These are phyloP conservation scores for Ophiothrix spiculata DNA, from an alignment of 35 echinoderm and acorn worm genomes.

Conservation along the genomic window DNA sequence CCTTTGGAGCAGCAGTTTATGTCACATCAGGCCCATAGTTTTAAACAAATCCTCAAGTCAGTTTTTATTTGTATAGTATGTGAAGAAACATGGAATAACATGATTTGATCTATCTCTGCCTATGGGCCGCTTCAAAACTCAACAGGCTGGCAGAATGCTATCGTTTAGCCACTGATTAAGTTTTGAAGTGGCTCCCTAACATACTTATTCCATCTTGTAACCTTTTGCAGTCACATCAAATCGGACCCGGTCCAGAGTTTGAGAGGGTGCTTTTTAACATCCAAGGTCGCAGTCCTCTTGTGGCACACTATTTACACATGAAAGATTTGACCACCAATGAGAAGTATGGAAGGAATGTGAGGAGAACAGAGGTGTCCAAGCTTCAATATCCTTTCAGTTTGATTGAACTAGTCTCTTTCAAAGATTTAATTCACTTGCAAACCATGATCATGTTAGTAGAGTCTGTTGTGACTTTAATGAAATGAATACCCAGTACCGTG, in stretches of 20 bases:
- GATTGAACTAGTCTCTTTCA: not conserved
- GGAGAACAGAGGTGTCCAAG: slow-evolving; percentile 82
- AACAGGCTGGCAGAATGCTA: not conserved
- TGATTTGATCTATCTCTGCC: no score
- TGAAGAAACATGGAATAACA: no score
- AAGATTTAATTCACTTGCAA: not conserved
- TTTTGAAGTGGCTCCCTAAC: not conserved
- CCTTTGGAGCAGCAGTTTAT: no score
- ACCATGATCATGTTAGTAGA: not conserved
- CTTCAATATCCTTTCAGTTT: slow-evolving; percentile 85
- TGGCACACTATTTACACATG: slow-evolving; percentile 87
- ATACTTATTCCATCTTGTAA: not conserved
- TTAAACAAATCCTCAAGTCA: no score
- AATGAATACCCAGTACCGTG: not conserved
- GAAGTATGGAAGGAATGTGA: slow-evolving; percentile 64
- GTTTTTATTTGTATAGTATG: no score
- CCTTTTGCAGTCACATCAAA: slow-evolving; percentile 76
- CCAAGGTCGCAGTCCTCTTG: slow-evolving; percentile 78
- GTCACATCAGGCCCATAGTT: no score
- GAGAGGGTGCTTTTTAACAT: slow-evolving; percentile 91
- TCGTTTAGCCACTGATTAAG: not conserved
- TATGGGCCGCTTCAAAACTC: no score
- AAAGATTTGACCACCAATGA: slow-evolving; percentile 76
- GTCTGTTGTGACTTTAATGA: not conserved
- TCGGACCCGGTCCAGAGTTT: slow-evolving; percentile 96